A percentile compares a stretch with the other conserved stretches of the same genome.
Conservation (phyloP, 2,888 invertebrate genomes). For the Nesidiocoris tenuis region DNA sequence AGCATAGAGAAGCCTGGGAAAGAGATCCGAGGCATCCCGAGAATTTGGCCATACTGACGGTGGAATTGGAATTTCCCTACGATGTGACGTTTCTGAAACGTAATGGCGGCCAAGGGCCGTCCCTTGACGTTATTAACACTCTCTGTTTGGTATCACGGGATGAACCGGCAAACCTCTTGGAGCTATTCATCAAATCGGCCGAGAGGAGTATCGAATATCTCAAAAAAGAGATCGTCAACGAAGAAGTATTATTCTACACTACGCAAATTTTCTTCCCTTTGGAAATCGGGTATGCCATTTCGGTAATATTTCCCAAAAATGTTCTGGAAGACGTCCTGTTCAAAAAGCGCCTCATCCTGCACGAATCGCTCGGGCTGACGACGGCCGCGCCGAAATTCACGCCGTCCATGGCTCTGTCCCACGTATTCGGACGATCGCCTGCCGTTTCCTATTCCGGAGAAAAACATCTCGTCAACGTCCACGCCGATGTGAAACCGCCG, state of each 20-base stretch:
- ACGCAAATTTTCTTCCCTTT: slow-evolving; percentile 15
- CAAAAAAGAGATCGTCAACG: neutral
- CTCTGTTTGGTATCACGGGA: slow-evolving; percentile 9
- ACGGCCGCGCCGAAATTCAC: slow-evolving; percentile 26
- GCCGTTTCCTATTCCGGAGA: slow-evolving; percentile 25
- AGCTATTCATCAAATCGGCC: slow-evolving; percentile 6
- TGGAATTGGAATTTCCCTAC: slow-evolving; percentile 16
- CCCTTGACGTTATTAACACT: slow-evolving; percentile 15
- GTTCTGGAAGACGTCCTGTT: slow-evolving; percentile 6
- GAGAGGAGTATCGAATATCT: neutral
- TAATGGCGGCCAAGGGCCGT: neutral
- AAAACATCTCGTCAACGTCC: slow-evolving; percentile 24
- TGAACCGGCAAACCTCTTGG: neutral
- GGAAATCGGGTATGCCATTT: slow-evolving; percentile 4
- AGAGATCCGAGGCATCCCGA: slow-evolving; percentile 15
- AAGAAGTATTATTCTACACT: neutral
- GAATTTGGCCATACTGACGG: slow-evolving; percentile 9
- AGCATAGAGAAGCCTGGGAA: neutral
- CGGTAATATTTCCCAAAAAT: slow-evolving; percentile 14
- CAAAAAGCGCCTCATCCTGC: slow-evolving; percentile 16
- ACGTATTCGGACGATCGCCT: slow-evolving; percentile 26
- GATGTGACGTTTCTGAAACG: slow-evolving; percentile 16
- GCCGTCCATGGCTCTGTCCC: slow-evolving; percentile 5
- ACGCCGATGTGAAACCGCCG: slow-evolving; percentile 22
- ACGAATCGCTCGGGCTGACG: slow-evolving; percentile 20